Evolutionary conservation across 2,113 vertebrate species (phyloP).

Genomic region (Mirounga angustirostris): DNA sequence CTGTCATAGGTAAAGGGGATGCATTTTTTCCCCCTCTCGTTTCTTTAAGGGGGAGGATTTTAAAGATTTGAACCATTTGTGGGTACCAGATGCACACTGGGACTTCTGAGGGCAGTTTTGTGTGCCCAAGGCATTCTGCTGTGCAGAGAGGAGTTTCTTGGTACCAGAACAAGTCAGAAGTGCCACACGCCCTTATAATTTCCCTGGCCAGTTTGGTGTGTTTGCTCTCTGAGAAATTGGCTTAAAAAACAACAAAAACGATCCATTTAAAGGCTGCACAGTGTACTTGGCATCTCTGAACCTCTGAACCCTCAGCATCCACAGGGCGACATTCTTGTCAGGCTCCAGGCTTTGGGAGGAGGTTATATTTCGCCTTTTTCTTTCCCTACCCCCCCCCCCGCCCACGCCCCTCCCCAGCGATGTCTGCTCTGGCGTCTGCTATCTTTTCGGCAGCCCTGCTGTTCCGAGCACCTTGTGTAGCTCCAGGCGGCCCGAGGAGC

Average conservation of each 20-base stretch:
- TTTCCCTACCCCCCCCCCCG: no score
- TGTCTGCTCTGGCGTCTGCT: background rate
- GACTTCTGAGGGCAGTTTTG: background rate
- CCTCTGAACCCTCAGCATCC: background rate
- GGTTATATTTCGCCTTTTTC: background rate
- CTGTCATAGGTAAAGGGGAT: background rate
- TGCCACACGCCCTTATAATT: accelerated
- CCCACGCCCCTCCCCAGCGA: background rate
- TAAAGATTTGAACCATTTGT: background rate
- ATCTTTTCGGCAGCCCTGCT: conserved; percentile 37
- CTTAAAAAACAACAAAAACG: conserved; percentile 12
- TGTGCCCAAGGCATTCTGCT: background rate
- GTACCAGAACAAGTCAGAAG: background rate
- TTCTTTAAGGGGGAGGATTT: background rate
- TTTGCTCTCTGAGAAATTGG: conserved; percentile 50
- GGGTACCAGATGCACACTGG: background rate
- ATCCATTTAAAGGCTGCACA: background rate
- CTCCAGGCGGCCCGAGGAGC: conserved; percentile 4
- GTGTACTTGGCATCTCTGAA: conserved; percentile 52
- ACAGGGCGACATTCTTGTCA: accelerated
- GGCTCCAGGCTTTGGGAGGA: background rate
- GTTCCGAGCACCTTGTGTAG: conserved; percentile 50
- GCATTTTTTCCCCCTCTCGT: accelerated
- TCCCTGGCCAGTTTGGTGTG: conserved; percentile 24
- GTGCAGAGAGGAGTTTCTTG: background rate